phyloP scores from a whole-genome alignment of 2,113 vertebrate species.

The Peromyscus polionotus region DNA sequence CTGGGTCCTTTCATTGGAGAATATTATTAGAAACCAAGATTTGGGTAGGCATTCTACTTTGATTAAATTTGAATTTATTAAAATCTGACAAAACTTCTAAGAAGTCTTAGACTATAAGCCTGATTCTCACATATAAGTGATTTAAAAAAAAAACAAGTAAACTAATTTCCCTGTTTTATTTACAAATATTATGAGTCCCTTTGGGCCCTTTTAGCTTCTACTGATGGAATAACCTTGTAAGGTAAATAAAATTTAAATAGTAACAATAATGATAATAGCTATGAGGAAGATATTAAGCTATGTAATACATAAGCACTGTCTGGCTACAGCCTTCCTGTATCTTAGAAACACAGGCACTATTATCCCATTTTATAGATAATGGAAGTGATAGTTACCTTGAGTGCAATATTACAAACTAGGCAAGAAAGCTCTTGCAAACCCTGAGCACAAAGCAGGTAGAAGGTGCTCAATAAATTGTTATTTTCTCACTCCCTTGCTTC shows the following conservation, averaged over 20 bases:
- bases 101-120: not conserved
- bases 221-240: conserved; percentile 10
- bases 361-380: conserved; percentile 50
- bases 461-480: conserved; percentile 60
- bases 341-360: conserved; percentile 6
- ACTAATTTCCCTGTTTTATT: conserved; percentile 31
- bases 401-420: conserved; percentile 43
- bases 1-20: not conserved
- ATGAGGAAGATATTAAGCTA: conserved; percentile 27
- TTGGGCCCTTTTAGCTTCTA: not conserved
- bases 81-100: conserved; percentile 1
- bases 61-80: not conserved
- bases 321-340: not conserved
- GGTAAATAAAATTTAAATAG: conserved; percentile 50
- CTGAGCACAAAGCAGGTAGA: not conserved
- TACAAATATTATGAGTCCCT: not conserved
- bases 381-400: not conserved
- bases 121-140: not conserved
- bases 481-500: conserved; percentile 63
- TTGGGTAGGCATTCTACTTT: not conserved
- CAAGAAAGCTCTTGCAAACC: conserved; percentile 50
- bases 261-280: conserved; percentile 15
- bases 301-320: conserved; percentile 17
- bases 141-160: not conserved
- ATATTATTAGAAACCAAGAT: conserved; percentile 41